Conservation (phyloP, 2,797 vertebrate species). For the Scolopax rusticola region DNA sequence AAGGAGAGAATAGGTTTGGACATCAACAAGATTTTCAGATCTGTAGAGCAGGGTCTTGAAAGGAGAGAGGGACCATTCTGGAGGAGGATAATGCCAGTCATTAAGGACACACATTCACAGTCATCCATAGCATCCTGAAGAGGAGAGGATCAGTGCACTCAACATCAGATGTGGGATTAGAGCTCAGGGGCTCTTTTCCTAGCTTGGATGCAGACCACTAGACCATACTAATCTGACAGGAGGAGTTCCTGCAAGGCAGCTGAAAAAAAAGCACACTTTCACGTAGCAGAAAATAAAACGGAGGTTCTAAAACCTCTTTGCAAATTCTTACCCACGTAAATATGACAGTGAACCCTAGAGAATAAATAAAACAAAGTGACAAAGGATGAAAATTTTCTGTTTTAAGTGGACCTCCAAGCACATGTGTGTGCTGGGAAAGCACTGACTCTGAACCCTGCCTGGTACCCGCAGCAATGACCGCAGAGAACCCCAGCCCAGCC, state of each 20-base stretch:
- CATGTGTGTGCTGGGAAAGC: fast-evolving
- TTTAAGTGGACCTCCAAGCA: not conserved
- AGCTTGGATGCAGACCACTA: slow-evolving; percentile 52
- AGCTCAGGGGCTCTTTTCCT: slow-evolving; percentile 32
- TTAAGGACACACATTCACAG: not conserved
- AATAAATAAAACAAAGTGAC: not conserved
- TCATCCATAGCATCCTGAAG: not conserved
- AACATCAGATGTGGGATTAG: slow-evolving; percentile 33
- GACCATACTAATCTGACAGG: slow-evolving; percentile 42
- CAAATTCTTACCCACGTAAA: not conserved
- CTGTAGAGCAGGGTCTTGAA: not conserved
- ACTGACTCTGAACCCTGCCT: not conserved
- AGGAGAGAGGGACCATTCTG: not conserved
- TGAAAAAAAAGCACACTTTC: not conserved
- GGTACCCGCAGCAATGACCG: fast-evolving
- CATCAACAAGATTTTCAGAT: not conserved
- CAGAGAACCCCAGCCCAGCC: not conserved
- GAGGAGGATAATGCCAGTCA: not conserved
- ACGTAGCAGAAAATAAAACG: not conserved
- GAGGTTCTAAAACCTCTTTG: not conserved
- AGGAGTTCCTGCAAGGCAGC: not conserved
- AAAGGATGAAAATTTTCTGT: not conserved
- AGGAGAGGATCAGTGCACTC: slow-evolving; percentile 3
- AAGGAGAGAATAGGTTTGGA: not conserved
- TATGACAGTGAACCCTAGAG: fast-evolving